A percentile compares a stretch with the other conserved stretches of the same genome.
phyloP scores from a whole-genome alignment of 1,140 invertebrate species.

The Whitmania pigra region DNA sequence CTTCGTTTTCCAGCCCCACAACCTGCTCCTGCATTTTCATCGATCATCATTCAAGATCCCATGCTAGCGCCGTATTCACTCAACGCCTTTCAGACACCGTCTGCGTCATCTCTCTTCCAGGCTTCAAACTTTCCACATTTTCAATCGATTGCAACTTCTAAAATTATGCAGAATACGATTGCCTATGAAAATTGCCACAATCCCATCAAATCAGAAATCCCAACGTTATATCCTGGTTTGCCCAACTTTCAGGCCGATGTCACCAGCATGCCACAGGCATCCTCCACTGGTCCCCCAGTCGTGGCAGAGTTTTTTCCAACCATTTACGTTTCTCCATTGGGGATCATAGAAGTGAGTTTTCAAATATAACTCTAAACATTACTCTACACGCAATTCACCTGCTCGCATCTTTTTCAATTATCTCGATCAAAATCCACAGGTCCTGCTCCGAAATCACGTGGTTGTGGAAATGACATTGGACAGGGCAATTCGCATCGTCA shows the following conservation, averaged over 20 bases:
- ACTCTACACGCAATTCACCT: too few species aligned
- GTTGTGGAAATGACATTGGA: constrained; percentile 37
- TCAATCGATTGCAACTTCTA: background rate
- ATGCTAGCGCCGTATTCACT: too few species aligned
- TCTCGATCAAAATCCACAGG: background rate
- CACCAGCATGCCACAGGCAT: background rate
- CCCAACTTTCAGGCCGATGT: background rate
- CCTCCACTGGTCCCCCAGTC: background rate
- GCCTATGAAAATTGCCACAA: background rate
- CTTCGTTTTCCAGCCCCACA: too few species aligned
- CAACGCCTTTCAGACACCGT: background rate
- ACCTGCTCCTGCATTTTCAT: too few species aligned
- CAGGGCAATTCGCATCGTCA: constrained; percentile 33
- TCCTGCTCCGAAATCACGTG: constrained; percentile 27
- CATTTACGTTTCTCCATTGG: background rate
- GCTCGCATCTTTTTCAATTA: too few species aligned
- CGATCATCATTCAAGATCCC: too few species aligned
- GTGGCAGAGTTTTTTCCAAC: constrained; percentile 4
- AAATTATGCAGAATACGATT: background rate
- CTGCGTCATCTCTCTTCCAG: background rate
- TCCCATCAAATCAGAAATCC: background rate
- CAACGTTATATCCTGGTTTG: background rate
- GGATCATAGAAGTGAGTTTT: constrained; percentile 10
- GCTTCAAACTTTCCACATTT: background rate
- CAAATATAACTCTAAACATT: too few species aligned